Conservation (phyloP, 2,797 vertebrate species). For the Echiichthys vipera region DNA sequence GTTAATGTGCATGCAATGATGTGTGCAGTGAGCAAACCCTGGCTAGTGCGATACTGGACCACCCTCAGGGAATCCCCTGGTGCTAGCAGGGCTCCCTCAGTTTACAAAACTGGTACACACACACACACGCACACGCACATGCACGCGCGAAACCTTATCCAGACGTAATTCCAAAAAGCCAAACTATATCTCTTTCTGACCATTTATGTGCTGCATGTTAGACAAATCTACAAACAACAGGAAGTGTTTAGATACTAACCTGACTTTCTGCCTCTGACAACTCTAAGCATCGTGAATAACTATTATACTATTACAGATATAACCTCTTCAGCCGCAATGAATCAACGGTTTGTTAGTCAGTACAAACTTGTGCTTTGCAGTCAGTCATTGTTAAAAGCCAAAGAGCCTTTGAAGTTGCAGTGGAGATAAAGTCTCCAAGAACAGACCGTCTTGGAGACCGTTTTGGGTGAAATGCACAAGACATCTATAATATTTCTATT, state of each 20-base stretch:
- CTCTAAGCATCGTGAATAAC: not conserved
- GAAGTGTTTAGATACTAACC: not conserved
- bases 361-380: not conserved
- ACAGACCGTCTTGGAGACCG: not conserved
- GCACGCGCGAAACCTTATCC: not conserved
- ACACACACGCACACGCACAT: slow-evolving; percentile 3
- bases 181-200: not conserved
- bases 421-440: not conserved
- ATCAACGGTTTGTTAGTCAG: not conserved
- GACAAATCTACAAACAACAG: not conserved
- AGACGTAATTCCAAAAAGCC: not conserved
- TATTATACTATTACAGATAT: not conserved
- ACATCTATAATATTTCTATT: not conserved
- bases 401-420: not conserved
- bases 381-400: not conserved
- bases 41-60: slow-evolving; percentile 21
- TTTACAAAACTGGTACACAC: slow-evolving; percentile 23
- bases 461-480: not conserved
- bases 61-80: slow-evolving; percentile 27
- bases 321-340: not conserved
- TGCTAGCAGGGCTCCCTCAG: slow-evolving; percentile 19
- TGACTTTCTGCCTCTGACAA: not conserved
- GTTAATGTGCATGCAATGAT: slow-evolving; percentile 47
- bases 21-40: slow-evolving; percentile 51
- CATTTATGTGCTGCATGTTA: not conserved